Percentiles rank a stretch among this genome's conserved stretches.
Conservation (phyloP, 1,140 invertebrate species). For the Zaprionus ghesquierei region DNA sequence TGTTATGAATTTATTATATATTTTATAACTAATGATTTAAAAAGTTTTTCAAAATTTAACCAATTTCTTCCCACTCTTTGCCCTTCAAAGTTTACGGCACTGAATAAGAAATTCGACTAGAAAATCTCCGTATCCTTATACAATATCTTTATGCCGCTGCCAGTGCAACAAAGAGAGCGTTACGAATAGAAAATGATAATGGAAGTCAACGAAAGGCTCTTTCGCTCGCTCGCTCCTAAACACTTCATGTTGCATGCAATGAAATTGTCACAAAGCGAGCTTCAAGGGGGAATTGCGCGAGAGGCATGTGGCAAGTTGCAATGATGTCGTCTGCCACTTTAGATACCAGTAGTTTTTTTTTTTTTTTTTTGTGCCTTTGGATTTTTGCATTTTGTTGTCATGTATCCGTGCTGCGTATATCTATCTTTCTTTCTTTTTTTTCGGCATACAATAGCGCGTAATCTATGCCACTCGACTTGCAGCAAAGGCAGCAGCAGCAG, state of each 20-base stretch:
- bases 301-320: conserved; percentile 11
- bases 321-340: conserved; percentile 6
- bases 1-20: no score
- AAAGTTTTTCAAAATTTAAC: no score
- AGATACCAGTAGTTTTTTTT: conserved; percentile 7
- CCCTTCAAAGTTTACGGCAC: no score
- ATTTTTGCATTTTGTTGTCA: neutral
- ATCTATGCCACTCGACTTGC: conserved; percentile 56
- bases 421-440: conserved; percentile 32
- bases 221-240: conserved; percentile 4
- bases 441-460: conserved; percentile 50
- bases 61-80: no score
- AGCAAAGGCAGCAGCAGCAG: conserved; percentile 3
- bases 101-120: conserved; percentile 10
- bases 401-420: conserved; percentile 21
- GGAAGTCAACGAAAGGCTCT: conserved; percentile 6
- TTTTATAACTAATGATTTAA: no score
- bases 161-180: conserved; percentile 24
- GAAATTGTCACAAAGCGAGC: conserved; percentile 38
- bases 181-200: conserved; percentile 21
- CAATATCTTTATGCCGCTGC: conserved; percentile 35
- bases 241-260: conserved; percentile 39
- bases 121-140: conserved; percentile 36
- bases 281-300: neutral
- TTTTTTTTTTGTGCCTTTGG: neutral